These are phyloP conservation scores for Xylota sylvarum DNA, from an alignment of 2,888 invertebrate genomes.

Conservation along the genomic window DNA sequence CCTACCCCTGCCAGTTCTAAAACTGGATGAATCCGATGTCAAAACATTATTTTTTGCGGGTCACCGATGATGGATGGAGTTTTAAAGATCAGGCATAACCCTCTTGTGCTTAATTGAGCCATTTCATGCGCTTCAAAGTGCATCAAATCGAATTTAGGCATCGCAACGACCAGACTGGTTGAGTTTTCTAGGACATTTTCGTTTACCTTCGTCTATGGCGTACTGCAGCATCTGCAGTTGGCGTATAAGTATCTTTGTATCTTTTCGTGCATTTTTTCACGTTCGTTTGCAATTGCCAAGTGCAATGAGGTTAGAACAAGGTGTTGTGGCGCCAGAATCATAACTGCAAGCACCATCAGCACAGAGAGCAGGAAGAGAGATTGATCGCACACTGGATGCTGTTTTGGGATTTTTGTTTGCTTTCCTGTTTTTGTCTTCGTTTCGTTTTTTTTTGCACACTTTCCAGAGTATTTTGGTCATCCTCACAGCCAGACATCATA, in stretches of 20 bases:
- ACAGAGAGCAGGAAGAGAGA: constrained; percentile 69
- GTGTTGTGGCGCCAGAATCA: constrained; percentile 78
- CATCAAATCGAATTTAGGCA: constrained; percentile 68
- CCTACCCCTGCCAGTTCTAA: constrained; percentile 30
- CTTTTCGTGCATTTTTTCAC: constrained; percentile 30
- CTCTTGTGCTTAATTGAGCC: constrained; percentile 71
- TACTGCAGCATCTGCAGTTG: constrained; percentile 68
- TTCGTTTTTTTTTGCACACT: constrained; percentile 54
- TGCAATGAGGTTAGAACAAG: constrained; percentile 75
- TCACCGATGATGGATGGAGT: constrained; percentile 74
- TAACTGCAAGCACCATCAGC: constrained; percentile 74
- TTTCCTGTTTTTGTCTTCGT: constrained; percentile 51
- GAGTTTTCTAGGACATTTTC: constrained; percentile 17
- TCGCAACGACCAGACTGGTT: constrained; percentile 32
- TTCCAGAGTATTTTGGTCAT: constrained; percentile 73
- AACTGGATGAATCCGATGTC: constrained; percentile 69
- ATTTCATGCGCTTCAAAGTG: constrained; percentile 65
- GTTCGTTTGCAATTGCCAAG: constrained; percentile 67
- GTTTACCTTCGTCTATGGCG: constrained; percentile 32
- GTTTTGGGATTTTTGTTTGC: constrained; percentile 71
- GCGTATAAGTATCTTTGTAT: constrained; percentile 51
- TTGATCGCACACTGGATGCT: constrained; percentile 75
- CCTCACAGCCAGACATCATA: constrained; percentile 72
- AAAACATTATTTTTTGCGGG: constrained; percentile 75
- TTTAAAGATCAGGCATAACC: constrained; percentile 72